phyloP scores from a whole-genome alignment of 2,888 invertebrate species.

The Xylophagus ater region DNA sequence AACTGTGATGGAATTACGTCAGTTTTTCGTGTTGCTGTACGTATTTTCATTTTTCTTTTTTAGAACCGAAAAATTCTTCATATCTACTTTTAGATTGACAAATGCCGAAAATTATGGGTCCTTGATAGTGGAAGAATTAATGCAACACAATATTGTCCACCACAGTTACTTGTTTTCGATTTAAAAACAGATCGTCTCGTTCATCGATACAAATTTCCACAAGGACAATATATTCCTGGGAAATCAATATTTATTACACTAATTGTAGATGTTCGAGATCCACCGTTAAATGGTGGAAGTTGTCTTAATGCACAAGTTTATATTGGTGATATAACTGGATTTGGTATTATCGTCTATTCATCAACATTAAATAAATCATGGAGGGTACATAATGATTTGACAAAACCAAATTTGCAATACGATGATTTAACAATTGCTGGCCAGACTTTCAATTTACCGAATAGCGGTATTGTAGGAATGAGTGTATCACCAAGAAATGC shows the following conservation, averaged over 20 bases:
- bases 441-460: slow-evolving; percentile 54
- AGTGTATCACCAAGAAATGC: slow-evolving; percentile 41
- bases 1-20: slow-evolving; percentile 59
- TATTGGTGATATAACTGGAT: slow-evolving; percentile 51
- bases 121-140: slow-evolving; percentile 51
- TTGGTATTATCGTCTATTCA: slow-evolving; percentile 51
- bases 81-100: slow-evolving; percentile 45
- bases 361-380: slow-evolving; percentile 42
- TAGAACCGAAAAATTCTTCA: too few species aligned
- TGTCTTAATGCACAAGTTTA: slow-evolving; percentile 51
- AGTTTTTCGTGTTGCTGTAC: slow-evolving; percentile 61
- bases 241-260: slow-evolving; percentile 34
- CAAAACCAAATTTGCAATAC: slow-evolving; percentile 45
- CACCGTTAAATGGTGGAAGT: too few species aligned
- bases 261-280: slow-evolving; percentile 45
- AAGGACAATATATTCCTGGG: slow-evolving; percentile 24
- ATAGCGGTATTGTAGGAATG: slow-evolving; percentile 53
- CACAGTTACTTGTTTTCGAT: slow-evolving; percentile 64
- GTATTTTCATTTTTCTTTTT: too few species aligned
- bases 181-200: slow-evolving; percentile 47
- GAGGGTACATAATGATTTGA: slow-evolving; percentile 48
- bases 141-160: slow-evolving; percentile 50
- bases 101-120: slow-evolving; percentile 54
- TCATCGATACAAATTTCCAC: slow-evolving; percentile 32
- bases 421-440: slow-evolving; percentile 47